phyloP scores from a whole-genome alignment of 2,113 vertebrate species.

The Mormyrus lacerda region DNA sequence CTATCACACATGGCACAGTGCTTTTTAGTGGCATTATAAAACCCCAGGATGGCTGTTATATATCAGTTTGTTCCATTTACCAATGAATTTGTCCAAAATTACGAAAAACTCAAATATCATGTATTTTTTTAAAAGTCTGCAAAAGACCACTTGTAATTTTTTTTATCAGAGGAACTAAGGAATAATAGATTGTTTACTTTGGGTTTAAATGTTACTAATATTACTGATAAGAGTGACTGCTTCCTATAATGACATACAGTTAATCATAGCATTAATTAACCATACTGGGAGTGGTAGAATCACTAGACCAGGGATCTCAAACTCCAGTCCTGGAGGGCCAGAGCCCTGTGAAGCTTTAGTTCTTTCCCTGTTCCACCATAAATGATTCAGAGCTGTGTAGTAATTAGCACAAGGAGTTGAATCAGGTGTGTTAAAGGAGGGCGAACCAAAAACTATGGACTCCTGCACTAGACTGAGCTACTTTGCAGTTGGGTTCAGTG shows the following conservation, averaged over 20 bases:
- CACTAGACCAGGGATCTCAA: not conserved
- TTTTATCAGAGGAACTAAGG: not conserved
- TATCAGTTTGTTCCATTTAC: not conserved
- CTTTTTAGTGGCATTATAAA: not conserved
- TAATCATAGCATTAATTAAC: not conserved
- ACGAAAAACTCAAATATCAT: not conserved
- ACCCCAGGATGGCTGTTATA: not conserved
- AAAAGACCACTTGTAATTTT: not conserved
- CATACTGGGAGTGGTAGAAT: not conserved
- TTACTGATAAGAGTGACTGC: not conserved
- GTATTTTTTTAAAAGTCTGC: not conserved
- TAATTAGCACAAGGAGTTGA: no score
- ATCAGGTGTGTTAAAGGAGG: no score
- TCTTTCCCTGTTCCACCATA: no score
- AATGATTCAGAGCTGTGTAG: no score
- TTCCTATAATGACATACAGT: not conserved
- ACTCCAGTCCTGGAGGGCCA: no score
- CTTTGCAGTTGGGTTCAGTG: not conserved
- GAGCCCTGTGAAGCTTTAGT: no score
- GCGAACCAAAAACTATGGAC: no score
- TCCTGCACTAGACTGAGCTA: not conserved
- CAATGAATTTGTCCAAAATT: not conserved
- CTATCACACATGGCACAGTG: not conserved
- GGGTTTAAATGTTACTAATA: not conserved
- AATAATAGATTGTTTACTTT: not conserved